Percentiles rank a stretch among this genome's conserved stretches.
phyloP scores from a whole-genome alignment of 2,888 invertebrate species.

The Euspilapteryx auroguttella region DNA sequence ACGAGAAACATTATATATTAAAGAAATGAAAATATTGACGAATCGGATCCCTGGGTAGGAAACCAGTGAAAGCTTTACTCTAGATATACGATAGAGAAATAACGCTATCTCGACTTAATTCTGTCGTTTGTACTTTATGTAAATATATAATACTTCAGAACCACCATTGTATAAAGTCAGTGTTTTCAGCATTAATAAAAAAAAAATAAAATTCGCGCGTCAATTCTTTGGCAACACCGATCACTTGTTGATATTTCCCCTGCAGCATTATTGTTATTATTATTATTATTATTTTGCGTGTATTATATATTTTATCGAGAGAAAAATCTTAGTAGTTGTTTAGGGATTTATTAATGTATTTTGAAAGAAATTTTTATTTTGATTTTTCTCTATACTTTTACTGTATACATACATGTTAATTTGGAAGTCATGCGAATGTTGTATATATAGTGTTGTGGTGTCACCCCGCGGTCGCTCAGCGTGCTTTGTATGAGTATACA shows the following conservation, averaged over 20 bases:
- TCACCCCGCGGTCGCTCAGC: slow-evolving; percentile 38
- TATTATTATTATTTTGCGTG: slow-evolving; percentile 21
- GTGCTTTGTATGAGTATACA: too few species aligned
- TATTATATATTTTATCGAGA: slow-evolving; percentile 59
- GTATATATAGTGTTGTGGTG: slow-evolving; percentile 46
- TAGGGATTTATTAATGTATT: slow-evolving; percentile 51
- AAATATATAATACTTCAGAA: too few species aligned
- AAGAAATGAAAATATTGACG: slow-evolving; percentile 16
- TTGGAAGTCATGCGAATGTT: slow-evolving; percentile 51
- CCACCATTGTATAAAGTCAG: slow-evolving; percentile 28
- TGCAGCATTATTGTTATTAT: slow-evolving; percentile 43
- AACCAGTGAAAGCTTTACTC: slow-evolving; percentile 51
- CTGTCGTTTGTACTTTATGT: too few species aligned
- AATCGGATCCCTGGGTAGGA: slow-evolving; percentile 13
- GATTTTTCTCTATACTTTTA: slow-evolving; percentile 57
- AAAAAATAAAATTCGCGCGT: slow-evolving; percentile 3
- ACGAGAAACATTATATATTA: slow-evolving; percentile 50
- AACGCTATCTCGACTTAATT: too few species aligned
- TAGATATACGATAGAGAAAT: too few species aligned
- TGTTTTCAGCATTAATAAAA: slow-evolving; percentile 40
- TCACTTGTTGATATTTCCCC: slow-evolving; percentile 34
- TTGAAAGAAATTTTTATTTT: slow-evolving; percentile 59
- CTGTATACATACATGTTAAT: slow-evolving; percentile 48
- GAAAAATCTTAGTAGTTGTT: slow-evolving; percentile 55
- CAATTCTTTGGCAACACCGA: slow-evolving; percentile 16